Base-by-base conservation (phyloP, 2,888 invertebrate species). In the Chrysolina haemoptera region DNA sequence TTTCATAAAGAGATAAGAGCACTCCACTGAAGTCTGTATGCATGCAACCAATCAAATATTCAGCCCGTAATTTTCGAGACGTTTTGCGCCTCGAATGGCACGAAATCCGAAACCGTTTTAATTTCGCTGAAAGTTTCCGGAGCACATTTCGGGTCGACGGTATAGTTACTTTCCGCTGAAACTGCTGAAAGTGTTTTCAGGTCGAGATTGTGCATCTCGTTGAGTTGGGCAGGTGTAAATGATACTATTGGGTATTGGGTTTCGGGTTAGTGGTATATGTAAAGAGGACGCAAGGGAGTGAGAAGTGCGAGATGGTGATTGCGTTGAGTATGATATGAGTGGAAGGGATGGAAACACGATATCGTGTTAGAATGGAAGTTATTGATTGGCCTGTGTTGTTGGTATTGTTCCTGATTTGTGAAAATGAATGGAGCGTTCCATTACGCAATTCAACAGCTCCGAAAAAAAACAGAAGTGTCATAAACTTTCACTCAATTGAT, bases 91-190 rank as follows among this genome's bases (percentile, higher is more conserved):
- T 59, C 11, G n/a, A 59, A 43, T 43, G 14, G 43, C 43, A 27
- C 22, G 27, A 27, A n/a, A 27, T 35, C 59, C n/a, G 59, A 59
- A 59, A 35, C 59, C 59, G 35, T 22, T 59, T 59, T 59, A 59
- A 59, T 59, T 59, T n/a, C 59, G 59, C 59, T 59, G 27, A 59
- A 35, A 59, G 59, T 59, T 59, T 59, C 27, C 35, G 35, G 35
- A 27, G n/a, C 35, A 35, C n/a, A 59, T 14, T 59, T 59, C 59
- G n/a, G 27, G 55, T 55, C 55, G 55, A 55, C 55, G 18, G n/a
- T 59, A 59, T 59, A n/a, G 27, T 46, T 46, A 46, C 46, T 46
- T 46, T 46, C 46, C 46, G n/a, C 27, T 35, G 59, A 11, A 27
- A 35, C 35, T 11, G 59, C n/a, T 59, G 59, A 59, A 59, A 59